Evolutionary conservation across 2,113 vertebrate genomes (phyloP), one percentile per base, ranked within the genome.

Genomic region (Toxotes chatareus): DNA sequence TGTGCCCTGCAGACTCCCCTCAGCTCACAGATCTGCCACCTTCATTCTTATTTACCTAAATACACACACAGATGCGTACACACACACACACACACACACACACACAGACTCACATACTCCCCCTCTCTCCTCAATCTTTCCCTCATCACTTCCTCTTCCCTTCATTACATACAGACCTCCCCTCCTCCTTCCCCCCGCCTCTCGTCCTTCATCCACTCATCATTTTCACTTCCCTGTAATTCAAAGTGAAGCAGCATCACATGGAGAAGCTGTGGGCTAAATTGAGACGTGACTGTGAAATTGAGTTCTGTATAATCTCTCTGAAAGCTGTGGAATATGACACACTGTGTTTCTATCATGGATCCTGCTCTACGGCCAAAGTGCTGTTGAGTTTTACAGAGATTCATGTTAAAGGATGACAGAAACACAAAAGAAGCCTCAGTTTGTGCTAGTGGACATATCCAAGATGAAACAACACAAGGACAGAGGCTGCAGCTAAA

Each of bases 1-100:
- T 89, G 79, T 86, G 73, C 56, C 82, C 71, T 60, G 51, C 49
- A 76, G 83, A 60, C 64, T 44, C 62, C 66, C 57, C 59, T 64
- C 76, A 73, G 51, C 75, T 75, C 60, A 21, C 56, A 72, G 56
- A 84, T 62, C 76, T 87, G 79, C 78, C 73, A 73, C 55, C 71
- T 70, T 47, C 57, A 72, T 67, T 72, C 63, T 40, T 66, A 57
- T 79, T 76, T 75, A 70, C 67, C 31, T n/a, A 44, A 46, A 57
- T 61, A 67, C 32, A 66, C 60, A 6, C 7, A 55, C 44, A 38
- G 23, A 44, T 47, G 46, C 38, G 23, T 68, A 57, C 68, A 44
- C 68, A 56, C 60, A 61, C 21, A 61, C 60, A 51, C 71, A 36
- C 38, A 66, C 55, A 1, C 1, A 7, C 46, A 0, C 60, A 61